phyloP scores from a whole-genome alignment of 2,113 vertebrate species.

The Raphicerus campestris region DNA sequence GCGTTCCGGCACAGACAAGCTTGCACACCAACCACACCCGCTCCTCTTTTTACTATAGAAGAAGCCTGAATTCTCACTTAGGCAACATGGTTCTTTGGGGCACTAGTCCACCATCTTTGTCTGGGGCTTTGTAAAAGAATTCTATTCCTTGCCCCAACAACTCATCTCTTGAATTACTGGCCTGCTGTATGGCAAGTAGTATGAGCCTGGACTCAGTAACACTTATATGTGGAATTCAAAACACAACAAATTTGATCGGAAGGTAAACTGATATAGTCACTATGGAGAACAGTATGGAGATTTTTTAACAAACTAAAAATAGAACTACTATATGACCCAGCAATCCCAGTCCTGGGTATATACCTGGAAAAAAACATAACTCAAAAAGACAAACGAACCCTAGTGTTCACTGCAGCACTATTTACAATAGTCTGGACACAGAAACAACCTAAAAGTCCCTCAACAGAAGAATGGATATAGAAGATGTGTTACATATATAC shows the following conservation, averaged over 20 bases:
- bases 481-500: not conserved
- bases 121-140: not conserved
- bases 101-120: not conserved
- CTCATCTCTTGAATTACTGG: not conserved
- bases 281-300: not conserved
- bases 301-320: not conserved
- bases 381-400: not conserved
- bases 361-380: not conserved
- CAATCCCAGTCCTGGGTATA: not conserved
- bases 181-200: not conserved
- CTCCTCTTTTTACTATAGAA: not conserved
- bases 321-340: not conserved
- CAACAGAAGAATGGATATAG: not conserved
- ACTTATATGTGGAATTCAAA: not conserved
- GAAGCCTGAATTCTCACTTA: not conserved
- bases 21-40: not conserved
- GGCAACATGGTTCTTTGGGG: not conserved
- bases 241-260: not conserved
- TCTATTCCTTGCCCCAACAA: not conserved
- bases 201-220: not conserved
- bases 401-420: not conserved
- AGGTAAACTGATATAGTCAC: not conserved
- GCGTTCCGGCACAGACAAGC: not conserved
- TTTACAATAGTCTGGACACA: not conserved
- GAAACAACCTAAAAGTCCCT: not conserved